phyloP scores from a whole-genome alignment of 2,797 vertebrate genomes.

The Vipera latastei region DNA sequence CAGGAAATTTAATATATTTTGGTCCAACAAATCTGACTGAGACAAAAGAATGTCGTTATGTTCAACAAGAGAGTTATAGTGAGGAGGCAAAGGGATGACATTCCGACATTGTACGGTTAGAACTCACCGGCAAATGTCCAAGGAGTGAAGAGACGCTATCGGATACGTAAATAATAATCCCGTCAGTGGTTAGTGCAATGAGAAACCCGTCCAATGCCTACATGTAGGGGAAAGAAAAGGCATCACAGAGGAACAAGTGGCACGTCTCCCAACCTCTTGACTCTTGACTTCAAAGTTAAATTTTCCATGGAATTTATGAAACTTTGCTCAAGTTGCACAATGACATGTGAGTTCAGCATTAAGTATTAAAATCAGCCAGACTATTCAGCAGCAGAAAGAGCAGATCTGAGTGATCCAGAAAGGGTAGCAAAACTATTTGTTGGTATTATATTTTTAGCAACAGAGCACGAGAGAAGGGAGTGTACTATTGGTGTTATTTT shows the following conservation, averaged over 20 bases:
- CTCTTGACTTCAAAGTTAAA: neutral
- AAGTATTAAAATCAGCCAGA: neutral
- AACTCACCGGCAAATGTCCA: conserved; percentile 92
- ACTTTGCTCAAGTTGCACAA: neutral
- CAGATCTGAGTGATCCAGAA: neutral
- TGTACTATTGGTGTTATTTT: neutral
- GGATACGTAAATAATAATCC: conserved; percentile 89
- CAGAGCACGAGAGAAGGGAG: neutral
- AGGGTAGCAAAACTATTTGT: neutral
- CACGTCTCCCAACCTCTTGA: neutral
- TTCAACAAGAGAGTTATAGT: conserved; percentile 44
- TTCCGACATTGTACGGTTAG: neutral
- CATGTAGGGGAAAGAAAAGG: conserved; percentile 22
- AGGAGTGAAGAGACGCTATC: conserved; percentile 87
- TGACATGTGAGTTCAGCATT: neutral
- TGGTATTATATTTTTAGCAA: neutral
- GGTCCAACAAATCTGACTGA: conserved; percentile 94
- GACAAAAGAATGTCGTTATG: conserved; percentile 75
- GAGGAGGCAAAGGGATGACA: neutral
- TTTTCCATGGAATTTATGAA: neutral
- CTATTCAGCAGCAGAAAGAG: neutral
- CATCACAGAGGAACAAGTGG: neutral
- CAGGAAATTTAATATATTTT: conserved; percentile 92
- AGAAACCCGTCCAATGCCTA: conserved; percentile 92
- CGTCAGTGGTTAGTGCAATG: conserved; percentile 86